Evolutionary conservation across 2,888 invertebrate species (phyloP), one percentile per base, ranked within the genome.

Genomic region (Trachelus troglodyta): DNA sequence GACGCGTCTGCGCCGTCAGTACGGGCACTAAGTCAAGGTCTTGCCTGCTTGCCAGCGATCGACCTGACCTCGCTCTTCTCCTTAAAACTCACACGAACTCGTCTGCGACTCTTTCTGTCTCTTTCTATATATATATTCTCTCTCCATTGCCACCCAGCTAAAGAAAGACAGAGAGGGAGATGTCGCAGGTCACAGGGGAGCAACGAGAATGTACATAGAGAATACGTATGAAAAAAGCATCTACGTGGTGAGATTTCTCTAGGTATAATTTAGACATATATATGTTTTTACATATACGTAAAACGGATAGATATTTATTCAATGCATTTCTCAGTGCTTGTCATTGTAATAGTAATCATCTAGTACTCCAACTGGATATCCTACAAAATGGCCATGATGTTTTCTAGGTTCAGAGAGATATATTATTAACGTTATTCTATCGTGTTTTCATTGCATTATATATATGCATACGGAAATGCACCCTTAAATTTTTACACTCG

Each of bases 1-100:
- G 75, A 75, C 73, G 85, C 84, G 85, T 81, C 82, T 84, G 87
- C 86, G 87, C 86, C 40, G 56, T 82, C 37, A 75, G 83, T 82
- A 82, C 85, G 86, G 85, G 84, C 86, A 87, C 83, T 87, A 85
- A 87, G 87, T 87, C 87, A 87, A 87, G 88, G 87, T 86, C 87
- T 83, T 79, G 76, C 69, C 79, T 68, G 80, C 78, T 79, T 77
- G 79, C 82, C 82, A 81, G 82, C 87, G 84, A 89, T 88, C 89
- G 87, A 87, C 88, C 87, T 89, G 86, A 88, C 87, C 88, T 85
- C 87, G 82, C 85, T 84, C 83, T 83, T 82, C 82, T 83, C 77
- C 80, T 78, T 74, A 81, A 77, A 79, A 79, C 77, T 68, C 77
- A 73, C 77, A 77, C 74, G 79, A 71, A 33, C 30, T 34, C 12